Conservation (phyloP, 2,888 invertebrate species). For the Blomia tropicalis region DNA sequence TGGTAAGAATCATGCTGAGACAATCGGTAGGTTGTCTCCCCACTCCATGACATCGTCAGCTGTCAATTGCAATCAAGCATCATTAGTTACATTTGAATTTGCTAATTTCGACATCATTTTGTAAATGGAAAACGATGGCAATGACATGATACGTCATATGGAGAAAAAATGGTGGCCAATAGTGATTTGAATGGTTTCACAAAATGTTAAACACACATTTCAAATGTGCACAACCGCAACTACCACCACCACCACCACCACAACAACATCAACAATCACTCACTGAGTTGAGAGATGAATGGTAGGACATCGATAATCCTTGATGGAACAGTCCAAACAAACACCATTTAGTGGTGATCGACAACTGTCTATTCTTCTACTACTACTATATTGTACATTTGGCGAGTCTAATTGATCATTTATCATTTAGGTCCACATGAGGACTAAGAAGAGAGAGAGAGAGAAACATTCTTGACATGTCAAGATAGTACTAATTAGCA, state of each 20-base stretch:
- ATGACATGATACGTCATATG: no score
- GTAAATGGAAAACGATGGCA: no score
- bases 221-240: not conserved
- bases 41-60: not conserved
- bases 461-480: constrained; percentile 2
- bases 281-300: no score
- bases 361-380: no score
- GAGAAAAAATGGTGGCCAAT: no score
- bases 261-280: not conserved
- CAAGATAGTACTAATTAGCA: constrained; percentile 12
- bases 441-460: no score
- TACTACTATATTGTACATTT: not conserved
- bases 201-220: not conserved
- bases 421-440: not conserved
- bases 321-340: no score
- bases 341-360: no score
- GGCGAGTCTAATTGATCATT: constrained; percentile 12
- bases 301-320: not conserved
- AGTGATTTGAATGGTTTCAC: no score
- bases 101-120: constrained; percentile 5
- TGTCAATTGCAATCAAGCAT: constrained; percentile 11
- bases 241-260: not conserved
- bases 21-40: no score
- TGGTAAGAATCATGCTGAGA: no score
- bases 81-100: constrained; percentile 15